Conservation (phyloP, 2,797 vertebrate species). For the Pipistrellus pygmaeus region DNA sequence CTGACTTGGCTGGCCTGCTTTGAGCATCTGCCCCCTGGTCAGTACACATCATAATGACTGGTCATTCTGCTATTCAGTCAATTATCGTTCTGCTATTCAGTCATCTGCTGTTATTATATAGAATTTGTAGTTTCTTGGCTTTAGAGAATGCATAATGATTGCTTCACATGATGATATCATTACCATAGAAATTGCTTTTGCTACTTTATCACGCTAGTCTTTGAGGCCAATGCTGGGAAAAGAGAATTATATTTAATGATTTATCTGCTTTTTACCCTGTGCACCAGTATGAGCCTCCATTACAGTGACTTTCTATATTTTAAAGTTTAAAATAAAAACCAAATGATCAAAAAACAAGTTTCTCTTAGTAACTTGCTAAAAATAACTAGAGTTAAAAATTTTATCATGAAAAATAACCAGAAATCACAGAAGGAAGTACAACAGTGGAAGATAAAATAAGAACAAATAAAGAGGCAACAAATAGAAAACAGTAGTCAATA, state of each 20-base stretch:
- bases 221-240: neutral
- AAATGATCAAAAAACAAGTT: constrained; percentile 9
- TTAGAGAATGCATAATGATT: neutral
- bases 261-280: neutral
- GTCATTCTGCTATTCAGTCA: too few species aligned
- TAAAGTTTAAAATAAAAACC: neutral
- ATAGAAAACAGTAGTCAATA: neutral
- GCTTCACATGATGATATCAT: constrained; percentile 2
- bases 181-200: neutral
- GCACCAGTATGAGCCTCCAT: neutral
- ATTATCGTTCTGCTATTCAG: too few species aligned
- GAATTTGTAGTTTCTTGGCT: neutral
- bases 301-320: neutral
- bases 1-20: too few species aligned
- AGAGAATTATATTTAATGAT: neutral
- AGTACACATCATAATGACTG: too few species aligned
- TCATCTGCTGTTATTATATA: too few species aligned
- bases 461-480: neutral
- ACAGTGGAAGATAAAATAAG: neutral
- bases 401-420: neutral
- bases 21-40: too few species aligned
- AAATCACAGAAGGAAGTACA: neutral
- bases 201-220: neutral
- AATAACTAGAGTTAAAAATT: neutral
- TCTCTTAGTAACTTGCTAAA: constrained; percentile 22